A percentile compares a stretch with the other conserved stretches of the same genome.
phyloP scores from a whole-genome alignment of 2,113 vertebrate species.

The Heliornis fulica region DNA sequence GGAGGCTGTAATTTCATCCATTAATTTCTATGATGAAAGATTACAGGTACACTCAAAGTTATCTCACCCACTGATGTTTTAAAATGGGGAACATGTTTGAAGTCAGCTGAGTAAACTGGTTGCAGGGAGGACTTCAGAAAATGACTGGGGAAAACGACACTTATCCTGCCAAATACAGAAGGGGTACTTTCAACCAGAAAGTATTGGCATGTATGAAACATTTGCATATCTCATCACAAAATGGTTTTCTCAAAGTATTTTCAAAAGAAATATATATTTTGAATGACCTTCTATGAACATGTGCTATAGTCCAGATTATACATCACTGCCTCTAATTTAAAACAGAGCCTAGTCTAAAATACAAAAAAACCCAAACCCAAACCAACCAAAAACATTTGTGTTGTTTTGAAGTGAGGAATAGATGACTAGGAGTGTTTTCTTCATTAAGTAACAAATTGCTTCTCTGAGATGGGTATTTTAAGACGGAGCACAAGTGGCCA shows the following conservation, averaged over 20 bases:
- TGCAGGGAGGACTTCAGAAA: neutral
- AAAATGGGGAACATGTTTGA: neutral
- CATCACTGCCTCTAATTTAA: neutral
- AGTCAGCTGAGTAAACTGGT: neutral
- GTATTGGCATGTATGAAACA: neutral
- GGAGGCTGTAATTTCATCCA: neutral
- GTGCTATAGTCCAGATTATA: neutral
- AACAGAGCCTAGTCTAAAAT: neutral
- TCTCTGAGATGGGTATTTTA: conserved; percentile 26
- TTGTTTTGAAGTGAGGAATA: neutral
- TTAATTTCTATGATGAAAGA: neutral
- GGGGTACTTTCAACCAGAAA: neutral
- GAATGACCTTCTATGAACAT: neutral
- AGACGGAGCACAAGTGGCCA: neutral
- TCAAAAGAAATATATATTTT: neutral
- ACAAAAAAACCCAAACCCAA: too few relatives aligned
- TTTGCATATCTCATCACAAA: neutral
- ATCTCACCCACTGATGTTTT: neutral
- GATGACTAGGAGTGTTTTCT: neutral
- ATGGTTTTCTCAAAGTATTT: neutral
- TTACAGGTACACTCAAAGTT: neutral
- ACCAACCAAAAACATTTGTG: neutral
- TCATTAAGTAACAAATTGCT: conserved; percentile 2
- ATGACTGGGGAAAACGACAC: neutral
- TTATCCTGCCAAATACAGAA: neutral